A percentile compares a stretch with the other conserved stretches of the same genome.
Conservation (phyloP, 2,888 invertebrate genomes). For the Drosophila prolongata region DNA sequence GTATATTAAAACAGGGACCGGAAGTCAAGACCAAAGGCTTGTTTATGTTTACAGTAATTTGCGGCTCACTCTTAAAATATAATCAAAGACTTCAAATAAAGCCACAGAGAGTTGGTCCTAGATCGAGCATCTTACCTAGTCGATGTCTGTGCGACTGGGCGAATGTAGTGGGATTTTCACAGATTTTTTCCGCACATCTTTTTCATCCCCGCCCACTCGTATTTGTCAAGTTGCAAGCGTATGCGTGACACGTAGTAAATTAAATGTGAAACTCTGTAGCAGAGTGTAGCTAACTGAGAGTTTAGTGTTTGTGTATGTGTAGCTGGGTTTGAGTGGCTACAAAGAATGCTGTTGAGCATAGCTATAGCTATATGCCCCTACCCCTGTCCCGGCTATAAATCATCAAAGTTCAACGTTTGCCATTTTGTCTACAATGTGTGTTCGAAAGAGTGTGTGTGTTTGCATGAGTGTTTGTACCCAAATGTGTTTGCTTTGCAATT, state of each 20-base stretch:
- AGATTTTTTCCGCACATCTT: constrained; percentile 23
- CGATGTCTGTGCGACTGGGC: constrained; percentile 21
- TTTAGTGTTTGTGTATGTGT: constrained; percentile 27
- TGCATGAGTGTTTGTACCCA: constrained; percentile 48
- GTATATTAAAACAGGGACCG: constrained; percentile 34
- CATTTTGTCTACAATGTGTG: constrained; percentile 53
- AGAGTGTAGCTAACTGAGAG: constrained; percentile 50
- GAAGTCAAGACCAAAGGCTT: constrained; percentile 44
- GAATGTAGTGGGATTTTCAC: constrained; percentile 32
- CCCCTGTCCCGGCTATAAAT: constrained; percentile 52
- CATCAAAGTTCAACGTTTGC: constrained; percentile 74
- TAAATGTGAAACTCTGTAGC: constrained; percentile 65
- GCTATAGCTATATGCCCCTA: constrained; percentile 4
- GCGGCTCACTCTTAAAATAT: constrained; percentile 47
- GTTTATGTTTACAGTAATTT: constrained; percentile 51
- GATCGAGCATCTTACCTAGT: constrained; percentile 40
- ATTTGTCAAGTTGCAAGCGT: constrained; percentile 73
- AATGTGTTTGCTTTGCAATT: constrained; percentile 79
- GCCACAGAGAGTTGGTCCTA: constrained; percentile 30
- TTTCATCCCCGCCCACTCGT: constrained; percentile 12
- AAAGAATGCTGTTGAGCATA: constrained; percentile 42
- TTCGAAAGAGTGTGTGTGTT: constrained; percentile 10
- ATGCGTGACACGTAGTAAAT: constrained; percentile 76
- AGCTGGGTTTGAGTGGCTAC: constrained; percentile 41
- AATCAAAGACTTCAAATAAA: constrained; percentile 51